Percentiles rank a stretch among this genome's conserved stretches.
Evolutionary conservation across 1,140 invertebrate species (phyloP).

Genomic region (Dendroctonus ponderosae): DNA sequence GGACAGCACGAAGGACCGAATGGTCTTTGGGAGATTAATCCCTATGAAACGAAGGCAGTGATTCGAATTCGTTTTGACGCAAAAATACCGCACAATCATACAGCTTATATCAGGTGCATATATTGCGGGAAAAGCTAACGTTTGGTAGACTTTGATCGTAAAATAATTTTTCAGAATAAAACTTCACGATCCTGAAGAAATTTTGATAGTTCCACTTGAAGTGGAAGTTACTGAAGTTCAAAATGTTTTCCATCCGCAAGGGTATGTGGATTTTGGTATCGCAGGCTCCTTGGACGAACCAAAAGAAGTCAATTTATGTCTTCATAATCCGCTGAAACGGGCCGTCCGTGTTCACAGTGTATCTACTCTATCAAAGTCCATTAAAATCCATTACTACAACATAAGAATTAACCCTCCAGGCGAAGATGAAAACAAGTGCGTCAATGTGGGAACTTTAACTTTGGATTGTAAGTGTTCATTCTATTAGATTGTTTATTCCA

Average conservation of each 20-base stretch:
- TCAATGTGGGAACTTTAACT: conserved; percentile 68
- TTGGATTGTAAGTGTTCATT: conserved; percentile 68
- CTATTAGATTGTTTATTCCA: not conserved
- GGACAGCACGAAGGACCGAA: conserved; percentile 77
- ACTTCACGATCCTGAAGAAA: conserved; percentile 67
- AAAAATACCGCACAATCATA: conserved; percentile 71
- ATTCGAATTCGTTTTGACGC: conserved; percentile 84
- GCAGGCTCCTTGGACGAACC: conserved; percentile 68
- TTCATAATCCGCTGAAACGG: conserved; percentile 72
- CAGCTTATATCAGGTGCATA: conserved; percentile 70
- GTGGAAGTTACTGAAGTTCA: conserved; percentile 75
- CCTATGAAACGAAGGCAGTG: conserved; percentile 84
- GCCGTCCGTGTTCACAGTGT: conserved; percentile 69
- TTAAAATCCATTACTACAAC: conserved; percentile 61
- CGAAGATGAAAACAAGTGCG: conserved; percentile 51
- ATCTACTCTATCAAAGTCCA: conserved; percentile 54
- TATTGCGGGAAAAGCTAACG: conserved; percentile 60
- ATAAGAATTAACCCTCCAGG: conserved; percentile 64
- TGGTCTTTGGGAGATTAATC: conserved; percentile 85
- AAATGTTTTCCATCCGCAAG: conserved; percentile 74
- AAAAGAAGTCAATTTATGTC: conserved; percentile 62
- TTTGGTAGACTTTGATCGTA: conserved; percentile 1
- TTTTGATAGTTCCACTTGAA: conserved; percentile 81
- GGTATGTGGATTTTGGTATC: conserved; percentile 81
- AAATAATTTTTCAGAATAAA: conserved; percentile 65